phyloP scores from a whole-genome alignment of 2,797 vertebrate genomes.

The Siniperca scherzeri region DNA sequence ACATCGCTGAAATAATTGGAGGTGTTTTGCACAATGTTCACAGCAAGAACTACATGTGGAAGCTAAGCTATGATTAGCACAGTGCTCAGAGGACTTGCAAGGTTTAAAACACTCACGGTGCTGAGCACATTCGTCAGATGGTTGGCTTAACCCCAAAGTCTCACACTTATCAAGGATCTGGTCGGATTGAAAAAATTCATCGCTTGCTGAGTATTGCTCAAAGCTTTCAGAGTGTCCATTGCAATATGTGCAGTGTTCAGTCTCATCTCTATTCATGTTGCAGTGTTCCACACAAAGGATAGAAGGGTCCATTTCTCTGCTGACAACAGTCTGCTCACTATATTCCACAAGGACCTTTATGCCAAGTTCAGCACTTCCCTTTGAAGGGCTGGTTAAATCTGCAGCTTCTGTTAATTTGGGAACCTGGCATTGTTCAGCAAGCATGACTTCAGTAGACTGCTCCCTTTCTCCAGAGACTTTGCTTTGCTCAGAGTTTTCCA shows the following conservation, averaged over 20 bases:
- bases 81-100: constrained; percentile 67
- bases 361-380: constrained; percentile 59
- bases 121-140: constrained; percentile 70
- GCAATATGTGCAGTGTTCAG: constrained; percentile 51
- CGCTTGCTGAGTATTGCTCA: constrained; percentile 63
- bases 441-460: constrained; percentile 67
- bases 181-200: constrained; percentile 64
- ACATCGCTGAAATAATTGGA: constrained; percentile 75
- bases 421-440: constrained; percentile 76
- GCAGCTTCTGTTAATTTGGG: constrained; percentile 64
- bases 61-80: constrained; percentile 77
- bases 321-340: constrained; percentile 53
- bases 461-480: constrained; percentile 56
- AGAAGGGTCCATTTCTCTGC: constrained; percentile 57
- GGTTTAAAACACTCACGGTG: constrained; percentile 76
- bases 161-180: constrained; percentile 52
- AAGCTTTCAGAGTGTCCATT: constrained; percentile 58
- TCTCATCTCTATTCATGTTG: constrained; percentile 47
- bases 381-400: constrained; percentile 60
- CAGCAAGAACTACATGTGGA: constrained; percentile 64
- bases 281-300: constrained; percentile 47
- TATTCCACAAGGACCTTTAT: constrained; percentile 69
- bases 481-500: constrained; percentile 75
- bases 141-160: constrained; percentile 67
- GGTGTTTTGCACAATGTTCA: constrained; percentile 73